Conservation (phyloP, 2,113 vertebrate genomes). For the Macquaria australasica region DNA sequence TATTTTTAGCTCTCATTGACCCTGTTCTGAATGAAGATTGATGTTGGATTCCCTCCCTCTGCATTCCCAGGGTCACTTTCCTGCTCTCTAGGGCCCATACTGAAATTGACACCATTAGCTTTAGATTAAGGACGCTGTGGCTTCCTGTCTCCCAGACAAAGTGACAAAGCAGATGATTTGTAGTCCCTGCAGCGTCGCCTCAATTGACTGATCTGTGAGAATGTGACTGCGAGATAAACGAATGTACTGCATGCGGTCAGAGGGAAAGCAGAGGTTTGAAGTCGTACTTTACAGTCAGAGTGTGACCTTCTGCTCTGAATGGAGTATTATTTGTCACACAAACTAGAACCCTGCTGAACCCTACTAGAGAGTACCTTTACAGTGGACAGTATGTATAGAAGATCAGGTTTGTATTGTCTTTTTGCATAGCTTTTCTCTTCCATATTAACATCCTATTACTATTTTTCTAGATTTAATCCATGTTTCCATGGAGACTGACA, state of each 20-base stretch:
- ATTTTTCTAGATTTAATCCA: neutral
- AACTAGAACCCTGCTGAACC: neutral
- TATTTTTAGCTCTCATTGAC: slow-evolving; percentile 64
- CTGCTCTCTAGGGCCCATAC: neutral
- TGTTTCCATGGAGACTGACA: slow-evolving; percentile 5
- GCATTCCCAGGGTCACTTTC: slow-evolving; percentile 37
- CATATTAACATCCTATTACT: neutral
- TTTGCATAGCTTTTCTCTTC: neutral
- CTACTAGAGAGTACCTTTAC: neutral
- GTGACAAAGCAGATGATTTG: slow-evolving; percentile 47
- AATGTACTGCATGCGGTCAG: neutral
- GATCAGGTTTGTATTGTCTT: neutral
- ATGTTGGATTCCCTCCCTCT: slow-evolving; percentile 40
- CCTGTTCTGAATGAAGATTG: slow-evolving; percentile 54
- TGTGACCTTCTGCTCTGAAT: slow-evolving; percentile 39
- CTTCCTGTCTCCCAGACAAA: slow-evolving; percentile 15
- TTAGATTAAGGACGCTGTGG: slow-evolving; percentile 32
- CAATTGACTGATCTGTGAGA: slow-evolving; percentile 13
- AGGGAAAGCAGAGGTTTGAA: neutral
- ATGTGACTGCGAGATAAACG: slow-evolving; percentile 8
- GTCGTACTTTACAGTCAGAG: neutral
- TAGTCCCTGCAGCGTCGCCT: neutral
- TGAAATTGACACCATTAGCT: slow-evolving; percentile 42
- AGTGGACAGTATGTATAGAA: neutral
- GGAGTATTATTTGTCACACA: neutral